A percentile compares a stretch with the other conserved stretches of the same genome.
phyloP scores from a whole-genome alignment of 2,797 vertebrate genomes.

The Aulostomus chinensis region DNA sequence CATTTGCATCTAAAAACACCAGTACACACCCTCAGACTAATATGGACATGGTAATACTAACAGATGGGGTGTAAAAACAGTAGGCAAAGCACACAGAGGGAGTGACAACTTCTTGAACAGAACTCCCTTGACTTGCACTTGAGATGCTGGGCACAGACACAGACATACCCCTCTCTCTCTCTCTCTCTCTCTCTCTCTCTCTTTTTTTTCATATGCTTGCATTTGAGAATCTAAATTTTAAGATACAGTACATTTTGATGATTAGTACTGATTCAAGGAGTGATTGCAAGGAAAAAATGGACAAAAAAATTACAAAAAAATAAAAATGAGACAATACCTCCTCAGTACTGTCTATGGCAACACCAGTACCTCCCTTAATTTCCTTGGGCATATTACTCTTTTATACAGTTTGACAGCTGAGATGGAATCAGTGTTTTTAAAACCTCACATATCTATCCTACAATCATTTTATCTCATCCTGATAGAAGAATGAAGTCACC shows the following conservation, averaged over 20 bases:
- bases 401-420: conserved; percentile 20
- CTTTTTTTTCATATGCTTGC: too few species aligned
- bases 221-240: conserved; percentile 34
- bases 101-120: conserved; percentile 1
- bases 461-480: conserved; percentile 11
- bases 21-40: conserved; percentile 9
- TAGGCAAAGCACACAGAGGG: conserved; percentile 3
- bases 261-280: conserved; percentile 46
- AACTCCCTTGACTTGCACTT: conserved; percentile 1
- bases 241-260: conserved; percentile 51
- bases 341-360: conserved; percentile 38
- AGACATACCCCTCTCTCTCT: too few species aligned
- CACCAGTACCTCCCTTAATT: conserved; percentile 54
- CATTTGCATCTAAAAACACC: conserved; percentile 23
- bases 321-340: conserved; percentile 20
- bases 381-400: conserved; percentile 31
- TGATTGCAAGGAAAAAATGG: conserved; percentile 43
- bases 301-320: conserved; percentile 9
- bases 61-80: neutral
- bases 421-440: conserved; percentile 14
- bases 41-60: neutral
- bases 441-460: conserved; percentile 6
- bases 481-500: conserved; percentile 12
- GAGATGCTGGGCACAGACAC: neutral
- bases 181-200: too few species aligned